Conservation (phyloP, 2,797 vertebrate genomes). For the Mormyrus hasselquistii region DNA sequence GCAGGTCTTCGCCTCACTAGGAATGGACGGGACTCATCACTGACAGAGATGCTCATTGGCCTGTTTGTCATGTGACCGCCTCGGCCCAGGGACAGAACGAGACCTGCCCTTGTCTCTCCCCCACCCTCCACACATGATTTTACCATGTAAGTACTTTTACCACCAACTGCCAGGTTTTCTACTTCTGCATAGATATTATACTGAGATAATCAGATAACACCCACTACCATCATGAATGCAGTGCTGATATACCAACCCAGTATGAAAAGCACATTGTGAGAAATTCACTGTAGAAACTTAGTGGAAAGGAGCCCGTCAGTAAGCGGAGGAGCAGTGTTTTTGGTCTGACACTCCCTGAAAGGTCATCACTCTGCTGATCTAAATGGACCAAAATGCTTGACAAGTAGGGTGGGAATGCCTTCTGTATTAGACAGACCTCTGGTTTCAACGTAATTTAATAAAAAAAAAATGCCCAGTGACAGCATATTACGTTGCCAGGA, state of each 20-base stretch:
- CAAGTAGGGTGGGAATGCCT: background rate
- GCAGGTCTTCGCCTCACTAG: background rate
- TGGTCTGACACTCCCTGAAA: background rate
- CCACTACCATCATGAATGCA: background rate
- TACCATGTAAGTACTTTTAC: background rate
- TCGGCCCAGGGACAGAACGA: background rate
- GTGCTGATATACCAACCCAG: background rate
- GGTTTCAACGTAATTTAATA: constrained; percentile 39
- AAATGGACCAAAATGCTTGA: background rate
- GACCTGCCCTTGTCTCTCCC: background rate
- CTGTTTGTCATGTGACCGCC: background rate
- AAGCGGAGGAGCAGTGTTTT: background rate
- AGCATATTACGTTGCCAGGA: background rate
- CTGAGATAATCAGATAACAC: background rate
- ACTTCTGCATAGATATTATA: background rate
- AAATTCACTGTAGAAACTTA: background rate
- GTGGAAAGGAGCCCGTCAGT: background rate
- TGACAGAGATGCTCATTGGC: background rate
- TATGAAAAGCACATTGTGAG: background rate
- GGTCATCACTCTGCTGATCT: background rate
- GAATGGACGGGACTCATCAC: background rate
- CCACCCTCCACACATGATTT: background rate
- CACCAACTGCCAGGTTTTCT: background rate
- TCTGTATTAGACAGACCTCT: background rate
- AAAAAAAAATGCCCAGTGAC: constrained; percentile 18